Evolutionary conservation across 2,797 vertebrate species (phyloP).

Genomic region (Pelodytes ibericus): DNA sequence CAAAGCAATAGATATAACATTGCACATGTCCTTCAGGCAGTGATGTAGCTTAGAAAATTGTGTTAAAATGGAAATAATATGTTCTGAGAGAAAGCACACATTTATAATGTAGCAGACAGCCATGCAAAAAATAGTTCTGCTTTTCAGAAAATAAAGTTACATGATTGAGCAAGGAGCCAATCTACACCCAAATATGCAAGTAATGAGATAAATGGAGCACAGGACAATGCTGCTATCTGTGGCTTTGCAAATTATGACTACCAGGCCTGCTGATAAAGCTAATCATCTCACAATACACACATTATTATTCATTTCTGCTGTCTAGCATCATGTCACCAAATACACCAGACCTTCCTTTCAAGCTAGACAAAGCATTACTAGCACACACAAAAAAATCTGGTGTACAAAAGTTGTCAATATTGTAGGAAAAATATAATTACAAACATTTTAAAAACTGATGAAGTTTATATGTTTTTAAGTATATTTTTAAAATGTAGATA

Average conservation of each 20-base stretch:
- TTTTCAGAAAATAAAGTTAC: constrained; percentile 2
- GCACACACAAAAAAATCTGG: no score
- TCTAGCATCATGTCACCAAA: constrained; percentile 27
- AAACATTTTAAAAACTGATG: no score
- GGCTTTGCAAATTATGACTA: constrained; percentile 27
- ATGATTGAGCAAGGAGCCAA: constrained; percentile 42
- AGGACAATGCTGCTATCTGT: constrained; percentile 27
- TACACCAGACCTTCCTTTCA: constrained; percentile 4
- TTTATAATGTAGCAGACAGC: not conserved
- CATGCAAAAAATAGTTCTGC: not conserved
- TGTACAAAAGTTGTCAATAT: no score
- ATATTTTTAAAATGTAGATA: no score
- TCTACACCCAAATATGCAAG: constrained; percentile 49
- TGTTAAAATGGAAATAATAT: not conserved
- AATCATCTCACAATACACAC: constrained; percentile 40
- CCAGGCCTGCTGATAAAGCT: constrained; percentile 36
- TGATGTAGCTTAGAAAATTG: not conserved
- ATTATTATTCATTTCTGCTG: constrained; percentile 43
- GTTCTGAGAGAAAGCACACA: not conserved
- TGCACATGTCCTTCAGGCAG: not conserved
- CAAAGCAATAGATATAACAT: no score
- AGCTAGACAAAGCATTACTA: no score
- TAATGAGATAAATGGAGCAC: constrained; percentile 59
- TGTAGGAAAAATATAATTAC: no score
- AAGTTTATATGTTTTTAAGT: no score